Evolutionary conservation across 1,140 invertebrate genomes (phyloP).

Genomic region (Ceratina japonica): DNA sequence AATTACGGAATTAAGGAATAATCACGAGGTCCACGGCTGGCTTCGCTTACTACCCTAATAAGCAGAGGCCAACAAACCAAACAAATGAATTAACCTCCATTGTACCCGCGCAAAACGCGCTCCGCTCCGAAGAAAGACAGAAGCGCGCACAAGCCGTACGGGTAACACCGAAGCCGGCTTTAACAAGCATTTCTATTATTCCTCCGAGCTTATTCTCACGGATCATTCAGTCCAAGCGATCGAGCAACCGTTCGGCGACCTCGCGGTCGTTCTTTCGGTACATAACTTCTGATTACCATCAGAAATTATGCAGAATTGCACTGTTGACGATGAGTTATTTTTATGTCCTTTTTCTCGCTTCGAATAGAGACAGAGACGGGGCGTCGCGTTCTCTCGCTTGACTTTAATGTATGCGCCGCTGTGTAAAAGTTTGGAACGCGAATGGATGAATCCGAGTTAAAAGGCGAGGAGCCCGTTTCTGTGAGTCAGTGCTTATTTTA

Average conservation of each 20-base stretch:
- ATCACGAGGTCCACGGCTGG: constrained; percentile 3
- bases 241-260: constrained; percentile 27
- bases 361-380: neutral
- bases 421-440: no score
- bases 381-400: no score
- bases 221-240: neutral
- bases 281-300: neutral
- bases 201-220: constrained; percentile 25
- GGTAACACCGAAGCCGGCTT: neutral
- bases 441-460: constrained; percentile 55
- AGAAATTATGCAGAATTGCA: neutral
- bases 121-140: neutral
- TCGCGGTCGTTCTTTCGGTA: neutral
- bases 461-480: constrained; percentile 28
- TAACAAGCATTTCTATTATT: constrained; percentile 17
- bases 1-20: constrained; percentile 18
- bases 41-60: neutral
- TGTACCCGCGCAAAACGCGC: constrained; percentile 6
- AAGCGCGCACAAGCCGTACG: neutral
- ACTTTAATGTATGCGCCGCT: no score
- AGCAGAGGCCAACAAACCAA: neutral
- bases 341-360: no score
- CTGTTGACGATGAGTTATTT: no score
- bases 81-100: constrained; percentile 39
- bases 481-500: constrained; percentile 66